Percentiles rank a stretch among this genome's conserved stretches.
phyloP scores from a whole-genome alignment of 2,113 vertebrate species.

The Strix uralensis region DNA sequence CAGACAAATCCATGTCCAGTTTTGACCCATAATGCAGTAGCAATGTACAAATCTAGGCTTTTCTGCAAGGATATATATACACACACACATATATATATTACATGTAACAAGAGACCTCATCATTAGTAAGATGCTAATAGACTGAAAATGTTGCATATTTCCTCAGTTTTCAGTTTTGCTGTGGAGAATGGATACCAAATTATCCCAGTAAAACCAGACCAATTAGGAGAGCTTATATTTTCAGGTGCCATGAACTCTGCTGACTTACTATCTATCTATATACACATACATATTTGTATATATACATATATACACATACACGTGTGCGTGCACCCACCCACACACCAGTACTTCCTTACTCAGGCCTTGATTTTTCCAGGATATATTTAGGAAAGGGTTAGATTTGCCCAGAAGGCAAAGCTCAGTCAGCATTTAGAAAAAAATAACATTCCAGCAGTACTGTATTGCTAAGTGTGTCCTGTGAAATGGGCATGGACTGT shows the following conservation, averaged over 20 bases:
- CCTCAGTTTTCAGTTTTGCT: neutral
- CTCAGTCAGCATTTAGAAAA: neutral
- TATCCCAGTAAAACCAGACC: neutral
- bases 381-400: neutral
- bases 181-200: neutral
- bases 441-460: neutral
- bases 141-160: neutral
- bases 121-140: neutral
- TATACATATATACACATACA: rapidly evolving
- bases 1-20: rapidly evolving
- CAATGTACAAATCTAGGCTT: neutral
- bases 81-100: neutral
- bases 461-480: neutral
- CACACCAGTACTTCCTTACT: neutral
- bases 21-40: neutral
- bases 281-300: rapidly evolving
- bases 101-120: neutral
- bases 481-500: neutral
- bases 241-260: neutral
- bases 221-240: neutral
- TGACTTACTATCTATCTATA: neutral
- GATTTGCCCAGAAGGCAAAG: neutral
- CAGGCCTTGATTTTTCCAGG: neutral
- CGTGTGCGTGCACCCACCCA: rapidly evolving
- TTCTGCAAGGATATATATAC: neutral